Evolutionary conservation across 2,888 invertebrate species (phyloP).

Genomic region (Stegana nigrithorax): DNA sequence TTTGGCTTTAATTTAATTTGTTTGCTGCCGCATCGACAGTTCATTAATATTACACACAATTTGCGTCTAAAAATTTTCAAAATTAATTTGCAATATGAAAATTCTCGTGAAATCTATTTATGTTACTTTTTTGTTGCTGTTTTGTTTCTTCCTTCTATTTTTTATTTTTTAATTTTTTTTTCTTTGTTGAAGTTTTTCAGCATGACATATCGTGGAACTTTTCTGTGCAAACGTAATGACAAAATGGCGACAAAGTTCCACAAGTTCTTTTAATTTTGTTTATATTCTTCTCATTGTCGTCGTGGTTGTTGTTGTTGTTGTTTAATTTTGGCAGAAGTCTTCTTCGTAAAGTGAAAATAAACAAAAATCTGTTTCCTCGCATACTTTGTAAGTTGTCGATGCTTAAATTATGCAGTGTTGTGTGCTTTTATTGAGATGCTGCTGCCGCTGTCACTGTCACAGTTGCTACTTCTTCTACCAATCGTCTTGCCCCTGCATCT

Average conservation of each 20-base stretch:
- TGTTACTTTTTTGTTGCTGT: no score
- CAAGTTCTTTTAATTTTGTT: neutral
- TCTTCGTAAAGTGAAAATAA: neutral
- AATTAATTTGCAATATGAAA: no score
- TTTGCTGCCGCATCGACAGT: neutral
- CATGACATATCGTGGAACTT: neutral
- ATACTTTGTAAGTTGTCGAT: neutral
- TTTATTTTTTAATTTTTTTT: neutral
- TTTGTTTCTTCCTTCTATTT: no score
- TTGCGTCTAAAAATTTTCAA: no score
- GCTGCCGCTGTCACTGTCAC: no score
- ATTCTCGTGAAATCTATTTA: no score
- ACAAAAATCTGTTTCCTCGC: neutral
- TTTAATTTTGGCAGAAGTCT: neutral
- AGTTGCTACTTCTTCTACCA: no score
- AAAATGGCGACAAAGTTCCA: conserved; percentile 25
- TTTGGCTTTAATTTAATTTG: no score
- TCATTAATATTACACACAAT: no score
- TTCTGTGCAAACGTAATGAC: conserved; percentile 22
- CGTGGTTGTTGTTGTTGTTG: neutral
- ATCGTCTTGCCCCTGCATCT: no score
- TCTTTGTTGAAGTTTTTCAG: neutral
- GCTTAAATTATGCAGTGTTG: conserved; percentile 7
- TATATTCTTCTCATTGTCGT: neutral
- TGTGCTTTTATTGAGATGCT: neutral